These are phyloP conservation scores for Leptoteleia sp. DNA, from an alignment of 1,140 invertebrate genomes.

Conservation along the genomic window DNA sequence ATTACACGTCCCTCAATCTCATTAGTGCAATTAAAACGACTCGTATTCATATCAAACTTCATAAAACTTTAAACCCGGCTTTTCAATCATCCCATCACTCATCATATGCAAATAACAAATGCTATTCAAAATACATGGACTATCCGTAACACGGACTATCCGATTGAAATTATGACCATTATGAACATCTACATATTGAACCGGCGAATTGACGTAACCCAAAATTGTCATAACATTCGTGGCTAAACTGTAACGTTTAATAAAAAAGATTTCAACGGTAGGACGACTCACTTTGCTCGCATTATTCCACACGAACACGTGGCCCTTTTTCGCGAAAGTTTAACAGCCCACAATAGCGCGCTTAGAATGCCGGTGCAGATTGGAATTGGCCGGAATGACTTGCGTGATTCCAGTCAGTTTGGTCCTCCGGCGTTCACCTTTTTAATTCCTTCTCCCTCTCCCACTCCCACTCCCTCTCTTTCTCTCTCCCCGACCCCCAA, in stretches of 20 bases:
- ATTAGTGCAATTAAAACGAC: background rate
- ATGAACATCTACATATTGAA: no score
- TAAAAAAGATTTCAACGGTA: conserved; percentile 63
- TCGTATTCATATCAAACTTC: no score
- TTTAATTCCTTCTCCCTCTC: conserved; percentile 54
- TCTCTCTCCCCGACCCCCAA: no score
- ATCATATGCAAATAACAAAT: no score
- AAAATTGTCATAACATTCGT: conserved; percentile 61
- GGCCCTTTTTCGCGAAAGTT: conserved; percentile 67
- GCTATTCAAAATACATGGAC: no score
- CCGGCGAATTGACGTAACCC: conserved; percentile 16
- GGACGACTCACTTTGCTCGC: conserved; percentile 44
- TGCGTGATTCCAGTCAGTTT: conserved; percentile 68
- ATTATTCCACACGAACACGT: conserved; percentile 38
- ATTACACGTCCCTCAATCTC: no score
- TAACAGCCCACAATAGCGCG: conserved; percentile 48
- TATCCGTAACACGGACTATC: no score
- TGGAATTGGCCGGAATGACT: conserved; percentile 67
- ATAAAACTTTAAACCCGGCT: no score
- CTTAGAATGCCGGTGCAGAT: conserved; percentile 51
- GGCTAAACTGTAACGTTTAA: conserved; percentile 46
- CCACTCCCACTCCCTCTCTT: no score
- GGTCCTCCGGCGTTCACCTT: conserved; percentile 44
- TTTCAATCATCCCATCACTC: no score
- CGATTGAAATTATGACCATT: no score